A percentile compares a stretch with the other conserved stretches of the same genome.
Evolutionary conservation across 2,888 invertebrate species (phyloP).

Genomic region (Watsonalla cultraria): DNA sequence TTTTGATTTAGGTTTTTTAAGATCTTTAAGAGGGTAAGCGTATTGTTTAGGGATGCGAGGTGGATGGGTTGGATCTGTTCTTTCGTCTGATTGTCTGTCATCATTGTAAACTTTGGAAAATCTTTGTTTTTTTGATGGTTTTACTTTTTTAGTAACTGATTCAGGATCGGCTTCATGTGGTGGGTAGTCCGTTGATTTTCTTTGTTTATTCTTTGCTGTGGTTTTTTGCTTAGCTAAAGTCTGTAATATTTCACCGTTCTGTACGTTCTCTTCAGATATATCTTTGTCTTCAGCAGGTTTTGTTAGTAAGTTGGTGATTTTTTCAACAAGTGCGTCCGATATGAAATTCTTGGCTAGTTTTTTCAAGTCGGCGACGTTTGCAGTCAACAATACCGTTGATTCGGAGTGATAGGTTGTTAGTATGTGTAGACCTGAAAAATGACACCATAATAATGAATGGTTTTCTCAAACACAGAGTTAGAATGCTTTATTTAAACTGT

Average conservation of each 20-base stretch:
- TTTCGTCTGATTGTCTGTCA: background rate
- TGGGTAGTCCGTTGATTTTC: background rate
- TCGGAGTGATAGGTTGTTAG: constrained; percentile 25
- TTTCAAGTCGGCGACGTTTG: constrained; percentile 50
- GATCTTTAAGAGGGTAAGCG: background rate
- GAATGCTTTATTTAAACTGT: no score
- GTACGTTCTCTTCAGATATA: constrained; percentile 25
- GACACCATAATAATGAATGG: no score
- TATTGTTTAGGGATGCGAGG: background rate
- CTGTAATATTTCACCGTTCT: constrained; percentile 6
- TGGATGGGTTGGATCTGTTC: background rate
- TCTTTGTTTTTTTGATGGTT: background rate
- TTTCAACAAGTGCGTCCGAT: constrained; percentile 37
- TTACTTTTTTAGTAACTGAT: background rate
- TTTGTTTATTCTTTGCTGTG: background rate
- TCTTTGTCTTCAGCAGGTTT: constrained; percentile 15
- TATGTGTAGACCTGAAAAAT: constrained; percentile 37
- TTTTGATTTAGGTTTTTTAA: background rate
- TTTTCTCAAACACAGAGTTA: no score
- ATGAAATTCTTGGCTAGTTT: constrained; percentile 48
- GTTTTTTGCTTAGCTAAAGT: background rate
- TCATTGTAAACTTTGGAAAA: background rate
- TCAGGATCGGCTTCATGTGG: background rate
- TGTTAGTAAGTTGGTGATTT: constrained; percentile 33
- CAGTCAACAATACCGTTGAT: constrained; percentile 43